Percentiles rank a stretch among this genome's conserved stretches.
Evolutionary conservation across 2,888 invertebrate species (phyloP).

Genomic region (Chironomus riparius): DNA sequence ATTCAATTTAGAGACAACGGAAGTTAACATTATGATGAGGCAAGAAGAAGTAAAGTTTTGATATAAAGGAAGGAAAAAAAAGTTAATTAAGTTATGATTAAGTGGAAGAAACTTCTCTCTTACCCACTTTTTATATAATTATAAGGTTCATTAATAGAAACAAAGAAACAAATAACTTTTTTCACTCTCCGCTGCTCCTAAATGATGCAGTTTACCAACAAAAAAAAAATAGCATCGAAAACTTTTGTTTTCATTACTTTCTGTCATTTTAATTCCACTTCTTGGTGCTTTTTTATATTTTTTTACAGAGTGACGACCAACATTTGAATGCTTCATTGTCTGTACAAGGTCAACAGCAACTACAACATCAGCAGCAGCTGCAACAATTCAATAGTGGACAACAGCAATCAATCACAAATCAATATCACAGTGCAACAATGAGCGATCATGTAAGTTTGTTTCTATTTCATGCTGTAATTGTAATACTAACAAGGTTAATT

Average conservation of each 20-base stretch:
- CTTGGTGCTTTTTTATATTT: neutral
- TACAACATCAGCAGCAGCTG: neutral
- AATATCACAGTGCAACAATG: neutral
- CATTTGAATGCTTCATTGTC: conserved; percentile 13
- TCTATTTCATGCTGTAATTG: too few relatives aligned
- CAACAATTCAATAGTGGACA: neutral
- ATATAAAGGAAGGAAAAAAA: neutral
- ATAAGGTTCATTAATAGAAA: neutral
- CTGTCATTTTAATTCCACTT: too few relatives aligned
- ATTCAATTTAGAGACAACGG: neutral
- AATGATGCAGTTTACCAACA: conserved; percentile 11
- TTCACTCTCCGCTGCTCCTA: neutral
- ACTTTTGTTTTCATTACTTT: neutral
- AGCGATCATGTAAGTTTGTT: conserved; percentile 19
- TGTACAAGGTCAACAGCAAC: neutral
- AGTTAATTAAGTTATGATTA: conserved; percentile 25
- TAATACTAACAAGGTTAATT: too few relatives aligned
- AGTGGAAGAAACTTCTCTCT: neutral
- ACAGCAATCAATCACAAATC: conserved; percentile 20
- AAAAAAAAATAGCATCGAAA: neutral
- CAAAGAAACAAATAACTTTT: neutral
- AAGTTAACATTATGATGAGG: neutral
- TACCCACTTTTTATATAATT: neutral
- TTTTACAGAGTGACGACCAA: conserved; percentile 5
- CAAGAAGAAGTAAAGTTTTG: neutral